phyloP scores from a whole-genome alignment of 2,113 vertebrate species.

The Gnathochromis pfefferi region DNA sequence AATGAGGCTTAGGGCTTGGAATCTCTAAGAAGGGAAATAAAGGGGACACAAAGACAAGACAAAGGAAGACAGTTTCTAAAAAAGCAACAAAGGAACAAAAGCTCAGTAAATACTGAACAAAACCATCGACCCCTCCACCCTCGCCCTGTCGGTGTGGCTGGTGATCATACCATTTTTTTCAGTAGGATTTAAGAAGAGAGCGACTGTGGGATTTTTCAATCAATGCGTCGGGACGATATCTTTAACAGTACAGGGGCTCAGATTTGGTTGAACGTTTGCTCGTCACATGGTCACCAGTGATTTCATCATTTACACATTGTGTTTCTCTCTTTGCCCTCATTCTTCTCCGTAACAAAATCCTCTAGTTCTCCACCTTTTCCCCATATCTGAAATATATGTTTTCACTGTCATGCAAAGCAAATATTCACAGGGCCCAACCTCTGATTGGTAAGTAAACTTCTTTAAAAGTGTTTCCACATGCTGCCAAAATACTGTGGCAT shows the following conservation, averaged over 20 bases:
- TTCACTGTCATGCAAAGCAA: not conserved
- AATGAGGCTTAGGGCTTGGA: not conserved
- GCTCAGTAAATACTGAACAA: not conserved
- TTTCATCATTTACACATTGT: not conserved
- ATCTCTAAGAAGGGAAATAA: not conserved
- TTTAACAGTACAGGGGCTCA: not conserved
- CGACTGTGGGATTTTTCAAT: not conserved
- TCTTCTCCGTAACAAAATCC: not conserved
- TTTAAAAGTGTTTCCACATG: not conserved
- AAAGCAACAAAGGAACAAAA: not conserved
- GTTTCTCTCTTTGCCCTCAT: not conserved
- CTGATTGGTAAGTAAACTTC: not conserved
- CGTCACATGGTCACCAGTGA: not conserved
- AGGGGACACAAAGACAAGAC: not conserved
- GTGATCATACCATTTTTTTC: not conserved
- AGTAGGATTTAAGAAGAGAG: not conserved
- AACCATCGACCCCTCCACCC: fast-evolving
- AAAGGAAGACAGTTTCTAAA: not conserved
- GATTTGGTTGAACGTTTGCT: not conserved
- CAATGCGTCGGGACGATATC: fast-evolving
- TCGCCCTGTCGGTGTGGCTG: fast-evolving
- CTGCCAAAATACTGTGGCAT: not conserved
- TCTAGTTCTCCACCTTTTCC: not conserved
- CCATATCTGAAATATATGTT: fast-evolving
- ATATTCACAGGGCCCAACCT: not conserved